phyloP scores from a whole-genome alignment of 2,888 invertebrate species.

The Agonopterix subpropinquella region DNA sequence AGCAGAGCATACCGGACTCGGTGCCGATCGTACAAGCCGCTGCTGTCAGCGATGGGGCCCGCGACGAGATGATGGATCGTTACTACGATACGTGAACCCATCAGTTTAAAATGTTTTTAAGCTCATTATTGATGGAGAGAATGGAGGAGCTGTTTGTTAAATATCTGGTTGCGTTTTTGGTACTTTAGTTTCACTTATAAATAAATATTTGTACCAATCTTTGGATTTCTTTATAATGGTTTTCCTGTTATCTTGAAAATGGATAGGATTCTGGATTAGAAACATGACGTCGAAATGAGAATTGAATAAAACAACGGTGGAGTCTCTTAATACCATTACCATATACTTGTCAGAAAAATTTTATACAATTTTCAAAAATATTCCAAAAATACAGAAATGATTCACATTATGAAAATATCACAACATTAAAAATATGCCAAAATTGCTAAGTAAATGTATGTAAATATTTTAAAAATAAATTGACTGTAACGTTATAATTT shows the following conservation, averaged over 20 bases:
- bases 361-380: conserved; percentile 63
- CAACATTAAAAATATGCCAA: conserved; percentile 65
- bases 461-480: conserved; percentile 65
- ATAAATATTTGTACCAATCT: too few relatives aligned
- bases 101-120: too few relatives aligned
- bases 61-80: conserved; percentile 46
- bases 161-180: not conserved
- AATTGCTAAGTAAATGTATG: conserved; percentile 59
- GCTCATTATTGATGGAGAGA: not conserved
- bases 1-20: conserved; percentile 35
- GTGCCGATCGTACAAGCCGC: conserved; percentile 35
- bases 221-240: too few relatives aligned
- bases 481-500: conserved; percentile 59
- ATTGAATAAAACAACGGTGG: conserved; percentile 25
- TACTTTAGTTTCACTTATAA: not conserved
- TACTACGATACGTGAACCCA: conserved; percentile 36
- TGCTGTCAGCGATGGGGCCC: conserved; percentile 42
- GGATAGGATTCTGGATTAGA: too few relatives aligned
- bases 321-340: conserved; percentile 43
- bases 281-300: not conserved
- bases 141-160: not conserved
- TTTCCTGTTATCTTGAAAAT: too few relatives aligned
- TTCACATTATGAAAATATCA: conserved; percentile 68
- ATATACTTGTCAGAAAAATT: conserved; percentile 68
- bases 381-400: conserved; percentile 64